These are phyloP conservation scores for Cyclargus thomasi DNA, from an alignment of 1,140 invertebrate species.

Conservation along the genomic window DNA sequence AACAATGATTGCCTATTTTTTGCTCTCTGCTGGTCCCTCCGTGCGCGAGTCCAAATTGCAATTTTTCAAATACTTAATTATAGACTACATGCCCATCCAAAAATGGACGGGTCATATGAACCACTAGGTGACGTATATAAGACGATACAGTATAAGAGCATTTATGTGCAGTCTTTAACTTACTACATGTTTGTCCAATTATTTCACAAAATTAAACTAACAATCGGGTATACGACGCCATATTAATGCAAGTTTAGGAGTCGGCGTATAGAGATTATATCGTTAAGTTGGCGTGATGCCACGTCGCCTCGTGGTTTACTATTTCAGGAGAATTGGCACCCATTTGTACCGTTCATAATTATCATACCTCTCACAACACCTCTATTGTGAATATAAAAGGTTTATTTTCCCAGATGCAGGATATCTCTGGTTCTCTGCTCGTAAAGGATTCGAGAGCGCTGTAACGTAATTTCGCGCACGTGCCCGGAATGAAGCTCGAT, in stretches of 20 bases:
- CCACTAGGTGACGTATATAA: too few species aligned
- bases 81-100: too few species aligned
- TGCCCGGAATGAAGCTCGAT: slow-evolving; percentile 28
- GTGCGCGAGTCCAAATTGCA: too few species aligned
- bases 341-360: slow-evolving; percentile 28
- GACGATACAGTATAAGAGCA: too few species aligned
- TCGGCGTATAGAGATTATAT: slow-evolving; percentile 34
- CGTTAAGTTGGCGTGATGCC: slow-evolving; percentile 38
- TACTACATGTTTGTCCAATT: slow-evolving; percentile 19
- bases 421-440: slow-evolving; percentile 10
- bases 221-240: slow-evolving; percentile 18
- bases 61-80: too few species aligned
- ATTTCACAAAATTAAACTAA: slow-evolving; percentile 18
- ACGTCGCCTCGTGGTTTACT: slow-evolving; percentile 36
- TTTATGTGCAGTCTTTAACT: too few species aligned
- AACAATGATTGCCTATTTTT: too few species aligned
- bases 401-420: too few species aligned
- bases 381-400: too few species aligned
- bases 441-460: slow-evolving; percentile 30
- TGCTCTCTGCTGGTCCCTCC: too few species aligned
- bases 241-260: slow-evolving; percentile 30
- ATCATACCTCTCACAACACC: too few species aligned
- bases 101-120: too few species aligned
- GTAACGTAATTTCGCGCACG: slow-evolving; percentile 30
- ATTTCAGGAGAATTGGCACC: slow-evolving; percentile 48